phyloP scores from a whole-genome alignment of 2,888 invertebrate species.

The Mesoligia furuncula region DNA sequence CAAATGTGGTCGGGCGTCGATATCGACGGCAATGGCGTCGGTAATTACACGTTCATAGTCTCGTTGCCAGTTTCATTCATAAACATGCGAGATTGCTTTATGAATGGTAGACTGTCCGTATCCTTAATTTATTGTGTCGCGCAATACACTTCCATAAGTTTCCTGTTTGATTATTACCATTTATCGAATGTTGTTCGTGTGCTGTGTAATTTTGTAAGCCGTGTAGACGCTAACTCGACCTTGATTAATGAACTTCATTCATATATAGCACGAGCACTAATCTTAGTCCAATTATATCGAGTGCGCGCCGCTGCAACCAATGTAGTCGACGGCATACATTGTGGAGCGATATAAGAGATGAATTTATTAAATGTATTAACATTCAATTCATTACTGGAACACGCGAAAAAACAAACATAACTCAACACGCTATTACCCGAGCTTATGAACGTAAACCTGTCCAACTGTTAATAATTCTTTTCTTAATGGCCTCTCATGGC shows the following conservation, averaged over 20 bases:
- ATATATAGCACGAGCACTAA: constrained; percentile 70
- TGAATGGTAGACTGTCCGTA: constrained; percentile 85
- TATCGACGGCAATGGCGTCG: constrained; percentile 82
- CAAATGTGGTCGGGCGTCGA: constrained; percentile 81
- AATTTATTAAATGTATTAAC: constrained; percentile 79
- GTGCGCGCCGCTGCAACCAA: constrained; percentile 44
- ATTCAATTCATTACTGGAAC: constrained; percentile 82
- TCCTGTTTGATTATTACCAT: constrained; percentile 85
- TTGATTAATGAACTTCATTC: constrained; percentile 85
- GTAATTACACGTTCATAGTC: constrained; percentile 82
- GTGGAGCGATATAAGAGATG: constrained; percentile 67
- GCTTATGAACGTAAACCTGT: constrained; percentile 85
- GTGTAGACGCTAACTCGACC: constrained; percentile 79
- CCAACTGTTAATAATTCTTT: constrained; percentile 84
- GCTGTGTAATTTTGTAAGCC: constrained; percentile 80
- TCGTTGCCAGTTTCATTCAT: constrained; percentile 85
- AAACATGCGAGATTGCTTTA: constrained; percentile 85
- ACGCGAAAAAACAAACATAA: constrained; percentile 79
- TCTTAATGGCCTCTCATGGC: constrained; percentile 85
- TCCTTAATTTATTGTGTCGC: constrained; percentile 83
- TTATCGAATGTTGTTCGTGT: constrained; percentile 83
- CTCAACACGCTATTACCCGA: constrained; percentile 78
- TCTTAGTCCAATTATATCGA: constrained; percentile 71
- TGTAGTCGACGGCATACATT: constrained; percentile 46
- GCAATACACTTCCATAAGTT: constrained; percentile 81